Percentiles rank a stretch among this genome's conserved stretches.
These are phyloP conservation scores for Druceiella hillmani DNA, from an alignment of 2,888 invertebrate species.

Conservation along the genomic window DNA sequence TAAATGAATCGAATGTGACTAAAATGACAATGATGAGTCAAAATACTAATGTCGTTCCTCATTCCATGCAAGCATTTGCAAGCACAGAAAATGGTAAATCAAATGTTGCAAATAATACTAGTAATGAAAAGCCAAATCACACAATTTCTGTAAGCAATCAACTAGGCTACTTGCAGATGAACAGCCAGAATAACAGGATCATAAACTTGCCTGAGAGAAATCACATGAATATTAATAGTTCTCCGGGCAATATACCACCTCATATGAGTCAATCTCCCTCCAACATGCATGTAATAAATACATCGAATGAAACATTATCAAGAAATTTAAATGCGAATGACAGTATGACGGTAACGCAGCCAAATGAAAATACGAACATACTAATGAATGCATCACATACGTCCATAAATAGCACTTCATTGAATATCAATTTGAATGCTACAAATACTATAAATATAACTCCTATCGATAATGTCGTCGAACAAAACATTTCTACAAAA, in stretches of 20 bases:
- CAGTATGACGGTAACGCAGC: conserved; percentile 42
- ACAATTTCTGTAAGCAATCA: conserved; percentile 43
- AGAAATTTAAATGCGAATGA: no score
- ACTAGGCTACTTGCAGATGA: conserved; percentile 47
- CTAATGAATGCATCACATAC: conserved; percentile 51
- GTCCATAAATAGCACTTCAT: conserved; percentile 47
- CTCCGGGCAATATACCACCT: conserved; percentile 39
- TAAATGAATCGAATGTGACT: conserved; percentile 38
- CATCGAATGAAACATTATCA: no score
- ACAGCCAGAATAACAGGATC: conserved; percentile 41
- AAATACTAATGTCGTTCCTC: conserved; percentile 30
- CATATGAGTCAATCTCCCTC: conserved; percentile 41
- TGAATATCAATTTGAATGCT: conserved; percentile 49
- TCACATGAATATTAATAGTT: conserved; percentile 35
- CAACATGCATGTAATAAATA: conserved; percentile 45
- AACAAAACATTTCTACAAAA: conserved; percentile 47
- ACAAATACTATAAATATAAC: conserved; percentile 48
- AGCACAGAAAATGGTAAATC: conserved; percentile 43
- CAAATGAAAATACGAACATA: conserved; percentile 38
- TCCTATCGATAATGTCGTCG: conserved; percentile 47
- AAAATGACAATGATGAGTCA: conserved; percentile 43
- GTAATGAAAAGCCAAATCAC: conserved; percentile 41
- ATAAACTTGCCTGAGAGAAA: conserved; percentile 46
- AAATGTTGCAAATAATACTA: conserved; percentile 30
- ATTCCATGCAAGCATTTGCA: conserved; percentile 33